phyloP scores from a whole-genome alignment of 2,797 vertebrate genomes.

The Manis javanica region DNA sequence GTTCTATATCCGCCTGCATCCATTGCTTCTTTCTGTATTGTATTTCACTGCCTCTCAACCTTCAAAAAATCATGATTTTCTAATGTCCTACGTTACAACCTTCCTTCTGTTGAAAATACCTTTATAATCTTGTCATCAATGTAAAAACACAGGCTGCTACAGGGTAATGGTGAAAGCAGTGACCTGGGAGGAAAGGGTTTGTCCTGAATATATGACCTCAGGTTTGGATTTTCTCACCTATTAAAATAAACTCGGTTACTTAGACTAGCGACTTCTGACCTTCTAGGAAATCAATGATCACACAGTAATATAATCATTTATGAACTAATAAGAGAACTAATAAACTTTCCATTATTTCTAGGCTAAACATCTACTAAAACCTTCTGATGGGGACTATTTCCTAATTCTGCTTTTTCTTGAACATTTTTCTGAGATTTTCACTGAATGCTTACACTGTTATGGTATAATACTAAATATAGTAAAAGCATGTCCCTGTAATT shows the following conservation, averaged over 20 bases:
- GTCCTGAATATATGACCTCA: background rate
- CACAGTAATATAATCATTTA: background rate
- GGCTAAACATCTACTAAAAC: background rate
- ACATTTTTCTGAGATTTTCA: background rate
- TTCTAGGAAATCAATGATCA: background rate
- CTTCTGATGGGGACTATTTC: background rate
- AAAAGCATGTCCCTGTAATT: background rate
- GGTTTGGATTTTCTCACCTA: background rate
- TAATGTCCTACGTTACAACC: background rate
- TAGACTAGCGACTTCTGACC: background rate
- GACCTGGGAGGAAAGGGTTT: background rate
- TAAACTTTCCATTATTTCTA: constrained; percentile 17
- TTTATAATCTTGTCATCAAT: background rate
- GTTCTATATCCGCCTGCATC: background rate
- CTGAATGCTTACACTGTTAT: background rate
- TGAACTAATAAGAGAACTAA: background rate
- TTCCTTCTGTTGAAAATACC: background rate
- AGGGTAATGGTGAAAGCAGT: background rate
- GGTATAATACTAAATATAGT: background rate
- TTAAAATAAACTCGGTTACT: constrained; percentile 15
- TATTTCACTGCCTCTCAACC: background rate
- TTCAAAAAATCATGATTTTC: background rate
- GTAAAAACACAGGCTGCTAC: background rate
- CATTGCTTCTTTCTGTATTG: background rate
- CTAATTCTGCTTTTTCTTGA: background rate